These are phyloP conservation scores for Slavum lentiscoides DNA, from an alignment of 2,888 invertebrate species.

Conservation along the genomic window DNA sequence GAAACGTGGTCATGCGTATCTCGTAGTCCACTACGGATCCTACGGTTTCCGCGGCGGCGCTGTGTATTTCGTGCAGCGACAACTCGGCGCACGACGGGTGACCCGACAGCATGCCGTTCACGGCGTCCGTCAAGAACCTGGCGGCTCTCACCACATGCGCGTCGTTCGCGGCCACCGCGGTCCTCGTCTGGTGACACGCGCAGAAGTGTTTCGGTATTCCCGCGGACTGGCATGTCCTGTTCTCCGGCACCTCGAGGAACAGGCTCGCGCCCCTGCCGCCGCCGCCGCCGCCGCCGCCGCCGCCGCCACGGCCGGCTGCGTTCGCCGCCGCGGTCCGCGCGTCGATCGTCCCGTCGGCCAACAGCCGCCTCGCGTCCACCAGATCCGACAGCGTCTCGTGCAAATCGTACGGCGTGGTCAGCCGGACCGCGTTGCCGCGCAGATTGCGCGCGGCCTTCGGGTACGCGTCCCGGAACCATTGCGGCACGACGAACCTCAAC, in stretches of 20 bases:
- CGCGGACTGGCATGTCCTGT: slow-evolving; percentile 77
- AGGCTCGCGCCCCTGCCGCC: slow-evolving; percentile 70
- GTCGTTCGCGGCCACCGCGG: slow-evolving; percentile 64
- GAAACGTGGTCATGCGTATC: slow-evolving; percentile 67
- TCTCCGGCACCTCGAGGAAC: slow-evolving; percentile 72
- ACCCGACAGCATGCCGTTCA: slow-evolving; percentile 67
- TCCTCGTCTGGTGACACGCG: slow-evolving; percentile 73
- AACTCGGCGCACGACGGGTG: slow-evolving; percentile 66
- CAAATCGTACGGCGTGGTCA: slow-evolving; percentile 85
- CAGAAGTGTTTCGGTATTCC: slow-evolving; percentile 85
- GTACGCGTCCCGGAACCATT: slow-evolving; percentile 70
- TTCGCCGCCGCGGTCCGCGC: slow-evolving; percentile 29
- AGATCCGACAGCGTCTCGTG: slow-evolving; percentile 78
- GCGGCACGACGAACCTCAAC: slow-evolving; percentile 71
- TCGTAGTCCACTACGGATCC: slow-evolving; percentile 65
- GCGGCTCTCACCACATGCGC: slow-evolving; percentile 66
- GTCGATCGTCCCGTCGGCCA: slow-evolving; percentile 58
- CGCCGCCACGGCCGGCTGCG: slow-evolving; percentile 55
- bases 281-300: background rate
- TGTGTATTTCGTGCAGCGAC: slow-evolving; percentile 66
- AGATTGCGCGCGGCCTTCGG: slow-evolving; percentile 69
- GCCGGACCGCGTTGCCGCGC: slow-evolving; percentile 67
- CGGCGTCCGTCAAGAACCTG: slow-evolving; percentile 66
- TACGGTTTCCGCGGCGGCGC: slow-evolving; percentile 68
- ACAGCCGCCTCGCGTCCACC: slow-evolving; percentile 62